These are phyloP conservation scores for Saguinus imperator DNA, from an alignment of 2,113 vertebrate genomes.

Conservation along the genomic window DNA sequence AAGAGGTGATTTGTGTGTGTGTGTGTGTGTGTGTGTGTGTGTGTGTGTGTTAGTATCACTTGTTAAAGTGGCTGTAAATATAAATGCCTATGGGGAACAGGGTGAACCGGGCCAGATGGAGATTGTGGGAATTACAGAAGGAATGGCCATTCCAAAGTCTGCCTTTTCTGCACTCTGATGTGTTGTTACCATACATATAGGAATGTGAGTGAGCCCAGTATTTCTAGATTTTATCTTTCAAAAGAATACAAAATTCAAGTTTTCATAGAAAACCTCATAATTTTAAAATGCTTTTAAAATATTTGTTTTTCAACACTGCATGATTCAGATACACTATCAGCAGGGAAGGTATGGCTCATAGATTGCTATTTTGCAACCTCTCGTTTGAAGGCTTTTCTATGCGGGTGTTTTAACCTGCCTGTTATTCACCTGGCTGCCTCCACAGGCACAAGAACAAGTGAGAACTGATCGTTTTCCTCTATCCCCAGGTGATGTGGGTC, in stretches of 20 bases:
- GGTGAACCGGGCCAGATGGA: not conserved
- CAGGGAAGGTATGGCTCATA: not conserved
- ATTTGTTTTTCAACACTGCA: not conserved
- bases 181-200: accelerated
- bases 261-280: not conserved
- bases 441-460: not conserved
- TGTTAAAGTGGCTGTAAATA: not conserved
- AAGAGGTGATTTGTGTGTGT: not conserved
- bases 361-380: not conserved
- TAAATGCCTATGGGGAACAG: not conserved
- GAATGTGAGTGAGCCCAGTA: not conserved
- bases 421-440: not conserved
- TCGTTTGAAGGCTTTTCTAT: not conserved
- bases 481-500: too few species aligned
- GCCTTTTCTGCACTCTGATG: not conserved
- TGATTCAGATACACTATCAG: not conserved
- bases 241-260: not conserved
- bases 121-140: not conserved
- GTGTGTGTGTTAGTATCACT: not conserved
- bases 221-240: not conserved
- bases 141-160: accelerated
- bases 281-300: not conserved
- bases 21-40: not conserved
- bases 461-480: not conserved
- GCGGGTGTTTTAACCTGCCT: not conserved